Percentiles rank a stretch among this genome's conserved stretches.
phyloP scores from a whole-genome alignment of 2,888 invertebrate species.

The Agonopterix alstromeriana region DNA sequence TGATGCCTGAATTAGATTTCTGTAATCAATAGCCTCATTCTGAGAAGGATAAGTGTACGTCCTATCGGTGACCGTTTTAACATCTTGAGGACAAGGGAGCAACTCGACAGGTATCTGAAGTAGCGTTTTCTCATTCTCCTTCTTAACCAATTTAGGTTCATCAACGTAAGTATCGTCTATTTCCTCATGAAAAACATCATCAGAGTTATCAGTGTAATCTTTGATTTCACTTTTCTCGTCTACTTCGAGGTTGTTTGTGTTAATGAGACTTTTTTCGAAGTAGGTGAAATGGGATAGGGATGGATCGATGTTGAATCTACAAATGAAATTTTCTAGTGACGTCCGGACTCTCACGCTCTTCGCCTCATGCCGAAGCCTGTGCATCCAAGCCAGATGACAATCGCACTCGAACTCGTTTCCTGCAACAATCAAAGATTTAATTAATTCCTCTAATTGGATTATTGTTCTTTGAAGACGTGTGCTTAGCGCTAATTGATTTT shows the following conservation, averaged over 20 bases:
- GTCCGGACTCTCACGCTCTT: constrained; percentile 82
- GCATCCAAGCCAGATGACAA: constrained; percentile 90
- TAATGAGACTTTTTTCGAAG: constrained; percentile 54
- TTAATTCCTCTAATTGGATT: constrained; percentile 37
- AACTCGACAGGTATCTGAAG: constrained; percentile 75
- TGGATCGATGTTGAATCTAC: constrained; percentile 77
- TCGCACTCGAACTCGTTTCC: constrained; percentile 90
- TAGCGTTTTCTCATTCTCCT: constrained; percentile 62
- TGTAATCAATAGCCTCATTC: constrained; percentile 72
- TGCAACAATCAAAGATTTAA: constrained; percentile 70
- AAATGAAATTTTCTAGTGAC: constrained; percentile 84
- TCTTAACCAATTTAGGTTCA: constrained; percentile 49
- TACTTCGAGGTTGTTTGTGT: constrained; percentile 51
- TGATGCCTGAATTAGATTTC: constrained; percentile 57
- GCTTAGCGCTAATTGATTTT: constrained; percentile 31
- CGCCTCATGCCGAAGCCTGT: constrained; percentile 85
- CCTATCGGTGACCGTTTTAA: constrained; percentile 78
- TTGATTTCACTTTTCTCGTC: constrained; percentile 54
- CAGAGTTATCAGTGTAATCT: constrained; percentile 52
- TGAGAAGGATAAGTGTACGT: constrained; percentile 76
- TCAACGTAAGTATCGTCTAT: constrained; percentile 55
- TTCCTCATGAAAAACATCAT: constrained; percentile 58
- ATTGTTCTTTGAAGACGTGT: constrained; percentile 22
- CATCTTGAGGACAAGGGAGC: constrained; percentile 77
- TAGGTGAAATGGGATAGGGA: constrained; percentile 57